These are phyloP conservation scores for Chelmon rostratus DNA, from an alignment of 2,797 vertebrate species.

Conservation along the genomic window DNA sequence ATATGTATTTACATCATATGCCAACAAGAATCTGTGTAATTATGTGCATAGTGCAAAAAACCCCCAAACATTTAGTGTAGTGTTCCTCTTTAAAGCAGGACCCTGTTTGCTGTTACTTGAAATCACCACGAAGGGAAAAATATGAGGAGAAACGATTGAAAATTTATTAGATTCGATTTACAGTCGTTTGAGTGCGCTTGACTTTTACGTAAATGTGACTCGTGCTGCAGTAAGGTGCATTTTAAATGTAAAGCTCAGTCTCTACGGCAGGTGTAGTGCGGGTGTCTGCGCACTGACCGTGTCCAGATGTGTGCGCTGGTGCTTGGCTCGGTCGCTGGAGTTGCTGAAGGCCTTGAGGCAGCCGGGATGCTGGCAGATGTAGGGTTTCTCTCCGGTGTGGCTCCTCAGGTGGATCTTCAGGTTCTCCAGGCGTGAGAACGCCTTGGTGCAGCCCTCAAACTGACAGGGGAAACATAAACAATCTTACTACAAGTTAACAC, in stretches of 20 bases:
- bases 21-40: neutral
- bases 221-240: neutral
- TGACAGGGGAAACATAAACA: conserved; percentile 19
- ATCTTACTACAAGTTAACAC: neutral
- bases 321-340: conserved; percentile 85
- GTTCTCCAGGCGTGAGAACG: conserved; percentile 86
- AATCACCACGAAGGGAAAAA: neutral
- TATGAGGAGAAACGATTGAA: too few relatives aligned
- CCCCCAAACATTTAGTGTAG: too few relatives aligned
- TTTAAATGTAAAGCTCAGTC: neutral
- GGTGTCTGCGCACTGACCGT: conserved; percentile 70
- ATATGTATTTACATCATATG: neutral
- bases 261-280: neutral
- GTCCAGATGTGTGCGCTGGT: conserved; percentile 86
- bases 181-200: neutral
- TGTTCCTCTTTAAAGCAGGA: too few relatives aligned
- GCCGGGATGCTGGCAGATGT: conserved; percentile 83
- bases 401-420: conserved; percentile 86
- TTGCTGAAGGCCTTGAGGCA: conserved; percentile 87
- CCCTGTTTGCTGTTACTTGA: neutral
- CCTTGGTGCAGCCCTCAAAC: conserved; percentile 86
- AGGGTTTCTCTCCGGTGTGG: conserved; percentile 85
- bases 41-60: too few relatives aligned
- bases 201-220: too few relatives aligned
- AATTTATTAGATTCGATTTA: too few relatives aligned